Base-by-base conservation (phyloP, 1,140 invertebrate species). In the Anadara kagoshimensis region DNA sequence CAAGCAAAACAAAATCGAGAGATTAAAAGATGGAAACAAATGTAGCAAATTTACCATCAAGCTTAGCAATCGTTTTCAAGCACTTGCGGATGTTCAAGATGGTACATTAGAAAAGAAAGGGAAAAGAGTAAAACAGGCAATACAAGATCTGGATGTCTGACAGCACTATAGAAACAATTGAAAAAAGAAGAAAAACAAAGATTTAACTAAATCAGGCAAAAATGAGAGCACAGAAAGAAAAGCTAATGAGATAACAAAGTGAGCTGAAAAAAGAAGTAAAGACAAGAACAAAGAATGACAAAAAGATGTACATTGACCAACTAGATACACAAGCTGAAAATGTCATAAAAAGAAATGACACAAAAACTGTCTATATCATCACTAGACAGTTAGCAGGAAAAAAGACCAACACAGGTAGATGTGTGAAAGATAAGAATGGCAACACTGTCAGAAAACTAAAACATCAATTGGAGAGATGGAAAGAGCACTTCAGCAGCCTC, bases 271-370 rank as follows among this genome's bases (percentile, higher is more conserved):
- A 57, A 57, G 54, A 26, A 67, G 64, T 67, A 29, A 67, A 67
- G 51, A 47, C 20, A 53, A 67, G 51, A 8, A n/a, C 53, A 18
- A 67, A 56, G 41, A 22, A 53, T 7, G 24, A 67, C 16, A 67
- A 67, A 67, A 67, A 24, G 51, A 56, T 18, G 20, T 67, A 67
- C 51, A 67, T 67, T 41, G 29, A 54, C 22, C 5, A 67, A 56
- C 64, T 20, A 5, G 63, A 44, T 12, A n/a, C 41, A 24, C 14
- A 67, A 45, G 63, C 63, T 44, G n/a, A 57, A 57, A 57, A 22
- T 24, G 26, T 36, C 2, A 41, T 41, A 16, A 43, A 14, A 36
- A 41, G 29, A 59, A 59, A 59, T 41, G 36, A n/a, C n/a, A n/a
- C n/a, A n/a, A n/a, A n/a, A n/a, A n/a, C n/a, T n/a, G n/a, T n/a